Conservation (phyloP, 2,113 vertebrate genomes). For the Pelusios castaneus region DNA sequence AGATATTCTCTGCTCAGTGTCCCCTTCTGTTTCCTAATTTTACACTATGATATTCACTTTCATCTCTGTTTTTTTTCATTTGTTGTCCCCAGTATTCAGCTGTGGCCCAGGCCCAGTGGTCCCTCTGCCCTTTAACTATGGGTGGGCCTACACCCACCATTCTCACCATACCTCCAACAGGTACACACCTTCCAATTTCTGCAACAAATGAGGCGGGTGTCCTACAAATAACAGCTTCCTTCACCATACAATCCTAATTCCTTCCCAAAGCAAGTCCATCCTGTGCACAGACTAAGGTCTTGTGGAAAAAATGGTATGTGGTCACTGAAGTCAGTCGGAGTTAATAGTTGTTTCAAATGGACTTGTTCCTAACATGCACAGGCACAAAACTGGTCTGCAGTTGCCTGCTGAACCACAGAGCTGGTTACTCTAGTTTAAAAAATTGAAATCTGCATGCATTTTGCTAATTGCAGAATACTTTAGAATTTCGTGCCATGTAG, state of each 20-base stretch:
- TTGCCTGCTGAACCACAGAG: slow-evolving; percentile 3
- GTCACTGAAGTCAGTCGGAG: slow-evolving; percentile 17
- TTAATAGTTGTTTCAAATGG: background rate
- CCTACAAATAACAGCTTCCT: background rate
- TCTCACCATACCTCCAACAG: background rate
- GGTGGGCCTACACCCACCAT: too few relatives aligned
- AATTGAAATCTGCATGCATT: background rate
- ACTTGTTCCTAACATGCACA: background rate
- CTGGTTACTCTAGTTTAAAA: background rate
- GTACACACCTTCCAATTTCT: background rate
- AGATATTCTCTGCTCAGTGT: background rate
- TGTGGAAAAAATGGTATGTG: slow-evolving; percentile 28
- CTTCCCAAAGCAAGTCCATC: background rate
- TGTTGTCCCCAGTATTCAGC: background rate
- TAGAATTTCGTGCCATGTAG: background rate
- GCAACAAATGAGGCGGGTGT: background rate
- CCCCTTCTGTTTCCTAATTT: background rate
- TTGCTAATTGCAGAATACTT: background rate
- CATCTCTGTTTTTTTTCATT: background rate
- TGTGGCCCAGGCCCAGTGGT: background rate
- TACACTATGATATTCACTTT: background rate
- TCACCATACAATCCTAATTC: background rate
- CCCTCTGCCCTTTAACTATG: background rate
- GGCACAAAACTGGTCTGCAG: background rate
- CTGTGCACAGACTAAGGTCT: background rate